Percentiles rank a stretch among this genome's conserved stretches.
phyloP scores from a whole-genome alignment of 2,113 vertebrate genomes.

The Amblyornis subalaris region DNA sequence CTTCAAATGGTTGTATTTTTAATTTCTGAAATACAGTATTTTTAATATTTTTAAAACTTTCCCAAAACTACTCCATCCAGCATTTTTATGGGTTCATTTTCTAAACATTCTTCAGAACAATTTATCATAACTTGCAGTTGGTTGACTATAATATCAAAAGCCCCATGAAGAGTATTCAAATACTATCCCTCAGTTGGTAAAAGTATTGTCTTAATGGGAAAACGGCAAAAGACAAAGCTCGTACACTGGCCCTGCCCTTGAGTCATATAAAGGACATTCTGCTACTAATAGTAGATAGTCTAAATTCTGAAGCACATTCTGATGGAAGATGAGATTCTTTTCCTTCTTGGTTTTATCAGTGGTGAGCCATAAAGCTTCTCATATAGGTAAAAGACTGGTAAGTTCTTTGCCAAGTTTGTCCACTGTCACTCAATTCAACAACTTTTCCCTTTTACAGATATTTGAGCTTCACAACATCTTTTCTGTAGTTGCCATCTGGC shows the following conservation, averaged over 20 bases:
- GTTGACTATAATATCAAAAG: background rate
- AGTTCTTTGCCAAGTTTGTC: background rate
- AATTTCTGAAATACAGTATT: background rate
- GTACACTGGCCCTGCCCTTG: background rate
- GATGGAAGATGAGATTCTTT: background rate
- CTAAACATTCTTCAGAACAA: background rate
- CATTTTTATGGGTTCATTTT: background rate
- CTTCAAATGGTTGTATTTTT: background rate
- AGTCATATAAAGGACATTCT: background rate
- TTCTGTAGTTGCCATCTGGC: background rate
- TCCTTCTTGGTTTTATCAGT: background rate
- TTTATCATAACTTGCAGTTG: background rate
- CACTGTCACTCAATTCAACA: background rate
- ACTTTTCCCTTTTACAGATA: background rate
- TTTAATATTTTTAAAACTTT: background rate
- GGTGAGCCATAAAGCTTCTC: background rate
- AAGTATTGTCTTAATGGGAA: background rate
- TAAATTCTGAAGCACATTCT: background rate
- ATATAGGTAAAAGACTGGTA: background rate
- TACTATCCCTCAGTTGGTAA: background rate
- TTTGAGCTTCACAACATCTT: background rate
- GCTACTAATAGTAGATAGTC: background rate
- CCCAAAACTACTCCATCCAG: background rate
- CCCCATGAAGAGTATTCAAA: background rate
- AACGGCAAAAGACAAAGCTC: background rate